Evolutionary conservation across 2,888 invertebrate genomes (phyloP).

Genomic region (Andrena hattorfiana): DNA sequence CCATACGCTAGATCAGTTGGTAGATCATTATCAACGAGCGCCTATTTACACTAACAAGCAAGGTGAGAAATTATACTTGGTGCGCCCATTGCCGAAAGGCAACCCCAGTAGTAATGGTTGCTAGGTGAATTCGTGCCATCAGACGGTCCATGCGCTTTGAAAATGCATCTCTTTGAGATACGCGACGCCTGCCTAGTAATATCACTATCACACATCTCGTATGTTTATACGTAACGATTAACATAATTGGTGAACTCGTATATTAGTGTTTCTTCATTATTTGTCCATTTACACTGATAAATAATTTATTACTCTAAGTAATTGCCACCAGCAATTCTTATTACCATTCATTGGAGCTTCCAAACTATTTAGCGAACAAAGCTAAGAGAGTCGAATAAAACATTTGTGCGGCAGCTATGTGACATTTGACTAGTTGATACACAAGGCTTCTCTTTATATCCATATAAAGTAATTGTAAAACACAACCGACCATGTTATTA

Average conservation of each 20-base stretch:
- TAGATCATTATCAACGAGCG: conserved; percentile 99
- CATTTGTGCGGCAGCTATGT: conserved; percentile 80
- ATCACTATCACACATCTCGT: conserved; percentile 77
- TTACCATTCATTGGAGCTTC: conserved; percentile 72
- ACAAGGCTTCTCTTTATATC: conserved; percentile 81
- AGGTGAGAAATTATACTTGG: conserved; percentile 98
- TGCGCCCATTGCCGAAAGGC: conserved; percentile 94
- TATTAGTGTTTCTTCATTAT: conserved; percentile 82
- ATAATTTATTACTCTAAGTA: conserved; percentile 79
- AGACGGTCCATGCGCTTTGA: conserved; percentile 72
- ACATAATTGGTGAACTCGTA: conserved; percentile 81
- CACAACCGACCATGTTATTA: conserved; percentile 81
- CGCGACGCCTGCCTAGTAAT: conserved; percentile 80
- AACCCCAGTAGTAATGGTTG: conserved; percentile 84
- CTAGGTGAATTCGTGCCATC: conserved; percentile 78
- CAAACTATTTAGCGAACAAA: conserved; percentile 67
- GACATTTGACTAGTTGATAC: conserved; percentile 75
- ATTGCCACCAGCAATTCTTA: conserved; percentile 63
- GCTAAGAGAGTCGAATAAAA: conserved; percentile 70
- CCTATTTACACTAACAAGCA: conserved; percentile 99
- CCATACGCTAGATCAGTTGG: conserved; percentile 97
- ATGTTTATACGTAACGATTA: conserved; percentile 82
- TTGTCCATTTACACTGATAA: conserved; percentile 78
- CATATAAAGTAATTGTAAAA: conserved; percentile 78
- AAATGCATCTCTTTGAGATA: conserved; percentile 71